Base-by-base conservation (phyloP, 2,888 invertebrate species). In the Yponomeuta evonymella region DNA sequence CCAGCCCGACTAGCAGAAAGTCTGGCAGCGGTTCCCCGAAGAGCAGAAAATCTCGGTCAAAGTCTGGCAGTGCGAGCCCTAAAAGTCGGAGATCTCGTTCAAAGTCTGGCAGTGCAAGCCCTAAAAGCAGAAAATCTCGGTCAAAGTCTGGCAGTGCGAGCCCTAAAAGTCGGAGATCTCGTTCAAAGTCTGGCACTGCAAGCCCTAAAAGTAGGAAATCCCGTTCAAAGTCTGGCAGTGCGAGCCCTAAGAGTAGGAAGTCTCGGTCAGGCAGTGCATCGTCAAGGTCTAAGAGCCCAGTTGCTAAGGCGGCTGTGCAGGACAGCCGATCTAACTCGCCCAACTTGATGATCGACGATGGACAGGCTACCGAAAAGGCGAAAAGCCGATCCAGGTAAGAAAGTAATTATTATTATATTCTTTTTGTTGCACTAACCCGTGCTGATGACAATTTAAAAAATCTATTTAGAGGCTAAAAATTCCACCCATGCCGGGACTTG, bases 291-390 rank as follows among this genome's bases (percentile, higher is more conserved):
- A 86, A 87, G 72, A 88, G 89, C 74, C 88, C 88, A 3, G 83
- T 76, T 10, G 79, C 79, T 2, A 81, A 83, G 70, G 86, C 83
- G 48, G 85, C 87, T 75, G 83, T 80, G 0, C 84, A 85, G 51
- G 92, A 92, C 70, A 93, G 93, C 73, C 81, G 92, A 71, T 94
- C 94, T 1, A 93, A 92, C 73, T 92, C 93, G 1, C 93, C 93
- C 0, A 90, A 91, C 75, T 84, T 93, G 12, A 92, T 92, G 90
- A 93, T 93, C 76, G 93, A 92, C 79, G 93, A 92, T 83, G 87
- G 79, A n/a, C 80, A 82, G 62, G 79, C 77, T 30, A 89, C 89
- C 68, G 85, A 83, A 3, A 90, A 89, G 73, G 83, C 90, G 0
- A 87, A 85, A 71, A 91, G 89, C 74, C 80, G 88, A 73, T 90